These are phyloP conservation scores for Crotalus horridus DNA, from an alignment of 2,113 vertebrate species.

Conservation along the genomic window DNA sequence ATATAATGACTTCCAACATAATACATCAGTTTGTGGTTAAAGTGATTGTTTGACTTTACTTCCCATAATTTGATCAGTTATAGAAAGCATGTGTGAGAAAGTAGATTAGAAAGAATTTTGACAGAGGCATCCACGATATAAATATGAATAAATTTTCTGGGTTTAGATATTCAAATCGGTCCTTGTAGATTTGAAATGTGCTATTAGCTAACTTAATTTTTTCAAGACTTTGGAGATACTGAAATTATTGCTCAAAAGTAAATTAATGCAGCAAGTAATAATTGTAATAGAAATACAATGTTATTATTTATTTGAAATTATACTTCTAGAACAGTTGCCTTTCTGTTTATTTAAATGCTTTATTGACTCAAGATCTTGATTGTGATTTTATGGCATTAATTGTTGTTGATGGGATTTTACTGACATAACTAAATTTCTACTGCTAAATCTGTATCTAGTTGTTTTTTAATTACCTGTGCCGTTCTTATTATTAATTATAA, in stretches of 20 bases:
- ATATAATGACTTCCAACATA: fast-evolving
- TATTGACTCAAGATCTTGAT: slow-evolving; percentile 10
- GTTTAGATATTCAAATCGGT: slow-evolving; percentile 15
- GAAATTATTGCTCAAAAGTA: not conserved
- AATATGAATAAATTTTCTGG: slow-evolving; percentile 14
- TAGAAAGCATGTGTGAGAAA: slow-evolving; percentile 31
- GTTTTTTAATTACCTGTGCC: not conserved
- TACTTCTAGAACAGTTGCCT: slow-evolving; percentile 19
- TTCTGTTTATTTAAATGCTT: not conserved
- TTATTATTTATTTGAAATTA: slow-evolving; percentile 35
- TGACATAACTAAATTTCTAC: not conserved
- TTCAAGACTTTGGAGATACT: not conserved
- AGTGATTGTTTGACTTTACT: not conserved
- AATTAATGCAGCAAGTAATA: slow-evolving; percentile 29
- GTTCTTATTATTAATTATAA: not conserved
- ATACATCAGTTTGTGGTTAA: not conserved
- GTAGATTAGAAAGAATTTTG: slow-evolving; percentile 28
- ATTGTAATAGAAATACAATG: slow-evolving; percentile 11
- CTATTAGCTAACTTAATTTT: slow-evolving; percentile 19
- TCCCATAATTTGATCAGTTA: slow-evolving; percentile 2
- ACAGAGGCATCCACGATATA: not conserved
- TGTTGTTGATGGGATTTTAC: not conserved
- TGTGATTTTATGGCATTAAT: slow-evolving; percentile 26
- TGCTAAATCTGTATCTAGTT: not conserved
- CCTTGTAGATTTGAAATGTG: not conserved